Percentiles rank a stretch among this genome's conserved stretches.
Evolutionary conservation across 2,797 vertebrate species (phyloP).

Genomic region (Rhadinocentrus ornatus): DNA sequence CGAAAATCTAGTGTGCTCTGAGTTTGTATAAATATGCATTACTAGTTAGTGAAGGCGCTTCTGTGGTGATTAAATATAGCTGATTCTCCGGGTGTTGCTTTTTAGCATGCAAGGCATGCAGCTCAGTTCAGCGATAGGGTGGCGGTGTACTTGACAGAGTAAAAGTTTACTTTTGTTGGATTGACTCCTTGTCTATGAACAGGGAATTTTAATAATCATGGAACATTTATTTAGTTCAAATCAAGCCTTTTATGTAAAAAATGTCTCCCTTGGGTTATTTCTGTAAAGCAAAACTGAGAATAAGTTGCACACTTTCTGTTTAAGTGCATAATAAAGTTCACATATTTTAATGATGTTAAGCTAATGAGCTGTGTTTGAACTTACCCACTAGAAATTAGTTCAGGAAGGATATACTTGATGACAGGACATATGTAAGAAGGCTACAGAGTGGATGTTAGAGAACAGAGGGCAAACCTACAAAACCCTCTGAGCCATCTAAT

Average conservation of each 20-base stretch:
- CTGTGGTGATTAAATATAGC: slow-evolving; percentile 70
- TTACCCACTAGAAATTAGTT: slow-evolving; percentile 22
- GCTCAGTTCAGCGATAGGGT: slow-evolving; percentile 28
- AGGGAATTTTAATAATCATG: slow-evolving; percentile 21
- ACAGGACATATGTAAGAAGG: too few relatives aligned
- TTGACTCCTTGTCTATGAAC: slow-evolving; percentile 8
- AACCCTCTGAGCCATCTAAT: too few relatives aligned
- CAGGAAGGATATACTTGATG: not conserved
- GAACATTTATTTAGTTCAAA: slow-evolving; percentile 7
- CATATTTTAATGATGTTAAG: not conserved
- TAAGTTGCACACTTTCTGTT: slow-evolving; percentile 3
- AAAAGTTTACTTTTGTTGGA: slow-evolving; percentile 33
- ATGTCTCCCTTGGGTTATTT: slow-evolving; percentile 3
- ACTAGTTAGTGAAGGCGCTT: slow-evolving; percentile 58
- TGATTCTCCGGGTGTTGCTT: slow-evolving; percentile 51
- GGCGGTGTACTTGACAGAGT: slow-evolving; percentile 36
- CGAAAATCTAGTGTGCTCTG: slow-evolving; percentile 37
- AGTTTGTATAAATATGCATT: slow-evolving; percentile 68
- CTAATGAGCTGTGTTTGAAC: slow-evolving; percentile 53
- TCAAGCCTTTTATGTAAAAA: slow-evolving; percentile 21
- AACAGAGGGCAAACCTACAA: too few relatives aligned
- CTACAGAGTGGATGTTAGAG: too few relatives aligned
- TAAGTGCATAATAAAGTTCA: not conserved
- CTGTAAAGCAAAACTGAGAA: slow-evolving; percentile 9
- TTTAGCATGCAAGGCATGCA: slow-evolving; percentile 64